phyloP scores from a whole-genome alignment of 2,888 invertebrate species.

The Tribolium freemani region DNA sequence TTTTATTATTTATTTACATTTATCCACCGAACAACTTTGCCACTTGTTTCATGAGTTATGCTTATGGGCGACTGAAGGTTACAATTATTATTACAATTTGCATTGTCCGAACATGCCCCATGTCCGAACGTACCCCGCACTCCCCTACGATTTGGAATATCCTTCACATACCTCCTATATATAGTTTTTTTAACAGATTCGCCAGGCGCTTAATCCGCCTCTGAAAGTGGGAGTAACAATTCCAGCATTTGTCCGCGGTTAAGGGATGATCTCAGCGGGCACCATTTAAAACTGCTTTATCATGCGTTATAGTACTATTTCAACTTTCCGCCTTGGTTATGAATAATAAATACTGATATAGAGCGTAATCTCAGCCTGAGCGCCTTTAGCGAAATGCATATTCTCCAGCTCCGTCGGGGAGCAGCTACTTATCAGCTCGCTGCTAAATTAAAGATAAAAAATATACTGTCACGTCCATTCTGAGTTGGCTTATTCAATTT shows the following conservation, averaged over 20 bases:
- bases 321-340: slow-evolving; percentile 65
- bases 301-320: slow-evolving; percentile 66
- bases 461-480: slow-evolving; percentile 68
- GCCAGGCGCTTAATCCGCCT: no score
- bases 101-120: no score
- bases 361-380: slow-evolving; percentile 63
- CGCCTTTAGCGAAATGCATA: slow-evolving; percentile 65
- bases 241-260: slow-evolving; percentile 46
- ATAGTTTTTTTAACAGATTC: no score
- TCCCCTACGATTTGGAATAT: no score
- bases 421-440: slow-evolving; percentile 65
- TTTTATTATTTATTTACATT: no score
- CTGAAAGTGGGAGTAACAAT: slow-evolving; percentile 56
- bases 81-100: no score
- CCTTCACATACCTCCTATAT: no score
- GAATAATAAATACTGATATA: slow-evolving; percentile 69
- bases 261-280: slow-evolving; percentile 63
- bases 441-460: slow-evolving; percentile 69
- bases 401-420: slow-evolving; percentile 59
- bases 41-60: no score
- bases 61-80: no score
- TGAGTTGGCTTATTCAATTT: slow-evolving; percentile 68
- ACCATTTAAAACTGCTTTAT: slow-evolving; percentile 65
- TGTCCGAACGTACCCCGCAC: no score
- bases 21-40: no score